Percentiles rank a stretch among this genome's conserved stretches.
These are phyloP conservation scores for Xestia c-nigrum DNA, from an alignment of 2,888 invertebrate genomes.

Conservation along the genomic window DNA sequence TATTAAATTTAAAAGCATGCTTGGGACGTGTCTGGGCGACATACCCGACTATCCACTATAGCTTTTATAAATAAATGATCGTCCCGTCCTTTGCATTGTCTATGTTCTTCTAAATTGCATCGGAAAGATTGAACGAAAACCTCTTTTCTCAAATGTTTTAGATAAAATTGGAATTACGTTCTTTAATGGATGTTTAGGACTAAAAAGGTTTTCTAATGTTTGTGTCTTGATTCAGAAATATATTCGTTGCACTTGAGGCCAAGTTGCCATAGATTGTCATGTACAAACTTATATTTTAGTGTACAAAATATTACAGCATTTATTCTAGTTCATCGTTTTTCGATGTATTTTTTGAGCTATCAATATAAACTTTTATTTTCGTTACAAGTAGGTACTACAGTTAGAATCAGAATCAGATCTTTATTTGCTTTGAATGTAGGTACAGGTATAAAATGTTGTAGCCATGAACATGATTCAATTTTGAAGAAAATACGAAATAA, in stretches of 20 bases:
- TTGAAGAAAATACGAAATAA: neutral
- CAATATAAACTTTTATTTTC: neutral
- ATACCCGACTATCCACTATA: slow-evolving; percentile 42
- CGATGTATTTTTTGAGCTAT: neutral
- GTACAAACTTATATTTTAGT: neutral
- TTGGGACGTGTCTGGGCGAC: slow-evolving; percentile 48
- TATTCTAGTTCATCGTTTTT: neutral
- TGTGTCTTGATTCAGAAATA: neutral
- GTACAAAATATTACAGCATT: neutral
- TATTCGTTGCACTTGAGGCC: neutral
- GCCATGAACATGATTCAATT: neutral
- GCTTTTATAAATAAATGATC: slow-evolving; percentile 64
- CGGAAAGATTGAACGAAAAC: slow-evolving; percentile 49
- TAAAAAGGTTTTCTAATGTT: slow-evolving; percentile 9
- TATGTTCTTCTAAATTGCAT: slow-evolving; percentile 52
- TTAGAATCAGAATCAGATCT: no score
- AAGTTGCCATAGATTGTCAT: neutral
- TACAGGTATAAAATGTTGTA: no score
- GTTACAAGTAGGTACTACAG: neutral
- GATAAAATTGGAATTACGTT: slow-evolving; percentile 26
- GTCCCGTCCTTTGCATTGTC: slow-evolving; percentile 45
- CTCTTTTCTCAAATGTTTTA: slow-evolving; percentile 26
- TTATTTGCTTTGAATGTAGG: no score
- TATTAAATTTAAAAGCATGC: slow-evolving; percentile 42
- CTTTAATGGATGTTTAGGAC: slow-evolving; percentile 27